Evolutionary conservation across 2,888 invertebrate species (phyloP).

Genomic region (Lasioglossum pauxillum): DNA sequence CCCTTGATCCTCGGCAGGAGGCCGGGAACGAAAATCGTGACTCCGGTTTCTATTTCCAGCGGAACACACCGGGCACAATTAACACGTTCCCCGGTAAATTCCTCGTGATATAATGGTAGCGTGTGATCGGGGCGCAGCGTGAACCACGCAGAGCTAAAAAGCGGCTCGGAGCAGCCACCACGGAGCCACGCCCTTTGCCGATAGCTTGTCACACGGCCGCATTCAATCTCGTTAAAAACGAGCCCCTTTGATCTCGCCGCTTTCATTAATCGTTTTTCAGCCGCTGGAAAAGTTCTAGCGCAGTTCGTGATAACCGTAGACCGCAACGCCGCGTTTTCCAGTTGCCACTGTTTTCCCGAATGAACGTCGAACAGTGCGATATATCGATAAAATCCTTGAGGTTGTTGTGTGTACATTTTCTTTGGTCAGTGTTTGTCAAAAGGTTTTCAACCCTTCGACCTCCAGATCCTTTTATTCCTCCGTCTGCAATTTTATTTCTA

Average conservation of each 20-base stretch:
- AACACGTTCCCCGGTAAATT: slow-evolving; percentile 29
- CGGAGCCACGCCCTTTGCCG: slow-evolving; percentile 38
- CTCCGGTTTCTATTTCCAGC: slow-evolving; percentile 31
- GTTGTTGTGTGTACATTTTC: neutral
- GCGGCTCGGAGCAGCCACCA: neutral
- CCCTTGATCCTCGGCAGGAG: neutral
- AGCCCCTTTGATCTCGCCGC: slow-evolving; percentile 11
- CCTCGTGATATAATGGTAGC: slow-evolving; percentile 9
- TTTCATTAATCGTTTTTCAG: slow-evolving; percentile 17
- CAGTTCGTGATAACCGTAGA: neutral
- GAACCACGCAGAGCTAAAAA: slow-evolving; percentile 16
- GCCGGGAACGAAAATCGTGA: slow-evolving; percentile 24
- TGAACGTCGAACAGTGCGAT: neutral
- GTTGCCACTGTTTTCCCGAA: neutral
- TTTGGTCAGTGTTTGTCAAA: neutral
- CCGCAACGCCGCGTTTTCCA: neutral
- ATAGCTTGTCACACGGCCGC: neutral
- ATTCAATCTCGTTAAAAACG: slow-evolving; percentile 1
- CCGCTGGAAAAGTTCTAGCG: neutral
- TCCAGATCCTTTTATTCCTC: neutral
- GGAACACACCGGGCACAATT: slow-evolving; percentile 23
- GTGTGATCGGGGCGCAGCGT: slow-evolving; percentile 1
- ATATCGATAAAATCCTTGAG: neutral
- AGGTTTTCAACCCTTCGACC: neutral
- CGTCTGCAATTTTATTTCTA: neutral